phyloP scores from a whole-genome alignment of 2,888 invertebrate genomes.

The Tholera decimalis region DNA sequence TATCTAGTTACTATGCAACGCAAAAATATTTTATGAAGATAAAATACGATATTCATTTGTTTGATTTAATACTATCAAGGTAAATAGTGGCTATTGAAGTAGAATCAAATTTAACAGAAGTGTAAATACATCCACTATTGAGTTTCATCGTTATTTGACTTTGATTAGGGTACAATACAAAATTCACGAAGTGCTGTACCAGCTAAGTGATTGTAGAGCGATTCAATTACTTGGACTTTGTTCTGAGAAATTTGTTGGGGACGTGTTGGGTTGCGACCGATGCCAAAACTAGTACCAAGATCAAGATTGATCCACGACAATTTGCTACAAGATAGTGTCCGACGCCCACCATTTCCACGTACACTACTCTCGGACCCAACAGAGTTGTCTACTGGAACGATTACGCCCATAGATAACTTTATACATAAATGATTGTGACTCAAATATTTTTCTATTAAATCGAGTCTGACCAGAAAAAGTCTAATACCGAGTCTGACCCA shows the following conservation, averaged over 20 bases:
- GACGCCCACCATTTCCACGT: neutral
- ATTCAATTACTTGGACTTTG: conserved; percentile 10
- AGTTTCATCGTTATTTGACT: conserved; percentile 23
- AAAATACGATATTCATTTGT: neutral
- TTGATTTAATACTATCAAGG: conserved; percentile 5
- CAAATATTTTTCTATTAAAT: neutral
- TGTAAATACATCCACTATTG: conserved; percentile 18
- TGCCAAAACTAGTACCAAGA: neutral
- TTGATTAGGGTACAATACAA: conserved; percentile 23
- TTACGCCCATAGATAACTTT: neutral
- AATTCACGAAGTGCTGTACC: conserved; percentile 12
- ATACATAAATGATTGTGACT: neutral
- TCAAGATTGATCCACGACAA: neutral
- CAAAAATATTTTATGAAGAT: neutral
- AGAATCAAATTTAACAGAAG: neutral
- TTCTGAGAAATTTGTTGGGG: conserved; percentile 8
- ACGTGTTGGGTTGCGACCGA: neutral
- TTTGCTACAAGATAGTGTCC: neutral
- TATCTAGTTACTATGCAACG: neutral
- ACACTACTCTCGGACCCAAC: too few relatives aligned
- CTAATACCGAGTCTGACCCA: neutral
- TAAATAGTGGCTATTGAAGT: conserved; percentile 16
- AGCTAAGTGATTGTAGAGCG: conserved; percentile 2
- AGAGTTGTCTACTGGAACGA: neutral
- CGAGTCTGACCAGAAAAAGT: neutral